Evolutionary conservation across 2,888 invertebrate species (phyloP).

Genomic region (Xestia sexstrigata): DNA sequence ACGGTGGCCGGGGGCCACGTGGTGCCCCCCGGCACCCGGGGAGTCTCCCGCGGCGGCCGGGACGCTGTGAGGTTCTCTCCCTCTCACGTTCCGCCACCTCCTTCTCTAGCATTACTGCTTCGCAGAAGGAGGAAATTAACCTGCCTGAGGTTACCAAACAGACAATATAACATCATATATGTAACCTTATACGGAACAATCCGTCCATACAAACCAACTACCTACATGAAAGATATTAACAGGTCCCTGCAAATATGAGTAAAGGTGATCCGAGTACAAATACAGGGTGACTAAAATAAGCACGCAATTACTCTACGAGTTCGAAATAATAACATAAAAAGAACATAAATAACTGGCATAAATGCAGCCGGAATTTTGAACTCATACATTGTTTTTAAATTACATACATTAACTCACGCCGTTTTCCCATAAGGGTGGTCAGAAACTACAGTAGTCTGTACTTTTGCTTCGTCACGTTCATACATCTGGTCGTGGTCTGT

Average conservation of each 20-base stretch:
- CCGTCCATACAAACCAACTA: background rate
- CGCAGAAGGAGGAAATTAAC: too few relatives aligned
- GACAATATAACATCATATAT: background rate
- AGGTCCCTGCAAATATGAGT: background rate
- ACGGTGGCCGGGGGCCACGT: too few relatives aligned
- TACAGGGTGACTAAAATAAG: conserved; percentile 8
- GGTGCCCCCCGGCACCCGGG: too few relatives aligned
- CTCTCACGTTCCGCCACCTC: too few relatives aligned
- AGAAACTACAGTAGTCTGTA: background rate
- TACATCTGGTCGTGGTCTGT: background rate
- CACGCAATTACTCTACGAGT: background rate
- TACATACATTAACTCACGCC: background rate
- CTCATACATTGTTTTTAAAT: background rate
- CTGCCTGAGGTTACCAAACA: background rate
- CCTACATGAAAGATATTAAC: background rate
- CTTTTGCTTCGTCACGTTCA: too few relatives aligned
- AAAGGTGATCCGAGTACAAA: background rate
- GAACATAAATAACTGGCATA: conserved; percentile 23
- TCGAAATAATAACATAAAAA: conserved; percentile 8
- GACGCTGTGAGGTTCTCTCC: too few relatives aligned
- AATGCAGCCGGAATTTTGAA: background rate
- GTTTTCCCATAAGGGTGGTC: background rate
- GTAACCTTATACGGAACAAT: background rate
- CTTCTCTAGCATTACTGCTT: too few relatives aligned
- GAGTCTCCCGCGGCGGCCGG: too few relatives aligned